Conservation (phyloP, 2,888 invertebrate species). For the Ommatoiulus sabulosus region DNA sequence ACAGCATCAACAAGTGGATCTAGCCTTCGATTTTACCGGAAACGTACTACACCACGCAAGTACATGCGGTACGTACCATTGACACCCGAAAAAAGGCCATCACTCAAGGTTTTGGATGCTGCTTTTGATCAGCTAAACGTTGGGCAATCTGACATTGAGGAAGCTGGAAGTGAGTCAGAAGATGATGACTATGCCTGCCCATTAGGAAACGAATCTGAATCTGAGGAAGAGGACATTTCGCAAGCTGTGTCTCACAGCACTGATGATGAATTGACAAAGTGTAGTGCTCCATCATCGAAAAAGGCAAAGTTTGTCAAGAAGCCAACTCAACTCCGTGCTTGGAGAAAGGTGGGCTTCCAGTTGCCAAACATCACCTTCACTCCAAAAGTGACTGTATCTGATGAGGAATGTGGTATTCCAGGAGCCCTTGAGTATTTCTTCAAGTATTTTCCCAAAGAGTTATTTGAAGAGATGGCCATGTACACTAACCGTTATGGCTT, state of each 20-base stretch:
- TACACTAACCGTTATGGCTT: background rate
- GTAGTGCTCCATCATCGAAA: background rate
- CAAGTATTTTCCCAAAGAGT: background rate
- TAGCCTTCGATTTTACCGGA: too few relatives aligned
- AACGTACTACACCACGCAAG: too few relatives aligned
- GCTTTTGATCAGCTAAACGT: too few relatives aligned
- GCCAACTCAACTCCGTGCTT: background rate
- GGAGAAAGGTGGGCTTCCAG: background rate
- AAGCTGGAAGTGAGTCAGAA: background rate
- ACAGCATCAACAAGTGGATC: too few relatives aligned
- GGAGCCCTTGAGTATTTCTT: background rate
- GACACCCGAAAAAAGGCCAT: too few relatives aligned
- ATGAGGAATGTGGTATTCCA: background rate
- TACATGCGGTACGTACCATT: too few relatives aligned
- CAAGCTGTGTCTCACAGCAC: background rate
- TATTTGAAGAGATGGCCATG: background rate
- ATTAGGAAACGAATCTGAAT: background rate
- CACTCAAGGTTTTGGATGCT: too few relatives aligned
- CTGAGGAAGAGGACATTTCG: background rate
- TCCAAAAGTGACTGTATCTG: background rate
- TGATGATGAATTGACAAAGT: background rate
- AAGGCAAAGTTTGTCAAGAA: background rate
- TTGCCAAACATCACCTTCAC: background rate
- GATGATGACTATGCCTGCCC: background rate
- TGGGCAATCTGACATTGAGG: background rate